These are phyloP conservation scores for Melopsittacus undulatus DNA, from an alignment of 2,797 vertebrate species.

Conservation along the genomic window DNA sequence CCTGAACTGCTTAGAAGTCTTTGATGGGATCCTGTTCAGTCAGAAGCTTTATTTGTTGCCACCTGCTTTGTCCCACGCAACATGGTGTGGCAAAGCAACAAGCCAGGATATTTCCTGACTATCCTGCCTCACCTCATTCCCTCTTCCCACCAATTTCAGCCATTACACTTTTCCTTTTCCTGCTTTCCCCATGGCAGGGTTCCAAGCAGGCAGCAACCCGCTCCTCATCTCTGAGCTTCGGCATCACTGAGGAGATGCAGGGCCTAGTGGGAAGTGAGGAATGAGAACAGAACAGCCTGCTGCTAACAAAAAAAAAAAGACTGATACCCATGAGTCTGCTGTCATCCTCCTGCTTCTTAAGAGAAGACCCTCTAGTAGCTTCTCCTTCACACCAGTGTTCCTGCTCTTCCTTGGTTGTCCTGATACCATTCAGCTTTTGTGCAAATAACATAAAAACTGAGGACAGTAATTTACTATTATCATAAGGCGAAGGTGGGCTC, in stretches of 20 bases:
- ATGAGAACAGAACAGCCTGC: neutral
- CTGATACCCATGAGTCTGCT: neutral
- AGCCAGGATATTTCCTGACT: conserved; percentile 38
- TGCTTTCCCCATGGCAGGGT: neutral
- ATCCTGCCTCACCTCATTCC: conserved; percentile 46
- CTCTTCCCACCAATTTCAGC: conserved; percentile 39
- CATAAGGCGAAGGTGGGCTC: neutral
- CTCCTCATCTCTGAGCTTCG: neutral
- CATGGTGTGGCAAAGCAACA: neutral
- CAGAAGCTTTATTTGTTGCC: conserved; percentile 21
- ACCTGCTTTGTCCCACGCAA: neutral
- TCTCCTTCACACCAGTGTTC: neutral
- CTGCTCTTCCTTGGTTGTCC: neutral
- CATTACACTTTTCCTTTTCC: conserved; percentile 49
- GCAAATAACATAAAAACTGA: neutral
- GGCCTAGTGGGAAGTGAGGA: neutral
- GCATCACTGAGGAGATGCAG: neutral
- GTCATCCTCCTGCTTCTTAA: neutral
- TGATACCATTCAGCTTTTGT: neutral
- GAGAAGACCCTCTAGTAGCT: neutral
- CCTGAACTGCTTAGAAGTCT: conserved; percentile 27
- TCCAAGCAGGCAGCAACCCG: neutral
- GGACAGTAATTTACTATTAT: neutral
- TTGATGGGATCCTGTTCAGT: conserved; percentile 59
- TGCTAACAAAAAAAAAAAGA: neutral